A percentile compares a stretch with the other conserved stretches of the same genome.
These are phyloP conservation scores for Dolichotis patagonum DNA, from an alignment of 2,113 vertebrate genomes.

Conservation along the genomic window DNA sequence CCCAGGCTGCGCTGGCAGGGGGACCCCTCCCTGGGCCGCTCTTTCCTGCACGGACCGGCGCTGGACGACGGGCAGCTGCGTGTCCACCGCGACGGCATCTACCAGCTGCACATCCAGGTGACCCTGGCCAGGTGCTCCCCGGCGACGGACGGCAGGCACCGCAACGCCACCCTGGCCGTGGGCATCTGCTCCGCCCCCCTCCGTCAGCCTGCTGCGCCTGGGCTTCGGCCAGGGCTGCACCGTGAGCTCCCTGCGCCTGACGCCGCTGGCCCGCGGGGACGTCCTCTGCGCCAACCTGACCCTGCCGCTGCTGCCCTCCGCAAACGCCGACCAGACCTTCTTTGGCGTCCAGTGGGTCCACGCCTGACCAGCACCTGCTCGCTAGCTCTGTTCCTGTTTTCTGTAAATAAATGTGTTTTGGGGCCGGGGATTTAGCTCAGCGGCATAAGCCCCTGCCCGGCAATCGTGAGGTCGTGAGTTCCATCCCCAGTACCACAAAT, in stretches of 20 bases:
- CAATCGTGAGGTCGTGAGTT: too few relatives aligned
- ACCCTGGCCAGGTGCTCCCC: slow-evolving; percentile 70
- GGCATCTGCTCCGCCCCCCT: neutral
- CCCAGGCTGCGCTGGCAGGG: too few relatives aligned
- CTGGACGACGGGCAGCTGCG: too few relatives aligned
- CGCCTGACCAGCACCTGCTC: neutral
- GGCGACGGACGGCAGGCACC: rapidly evolving
- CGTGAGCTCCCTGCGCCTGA: slow-evolving; percentile 43
- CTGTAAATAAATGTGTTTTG: neutral
- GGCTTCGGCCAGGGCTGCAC: slow-evolving; percentile 16
- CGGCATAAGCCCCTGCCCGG: too few relatives aligned
- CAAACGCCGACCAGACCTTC: slow-evolving; percentile 60
- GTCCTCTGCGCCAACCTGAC: slow-evolving; percentile 66
- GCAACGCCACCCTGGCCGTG: neutral
- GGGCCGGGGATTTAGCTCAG: too few relatives aligned
- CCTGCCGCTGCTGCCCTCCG: neutral
- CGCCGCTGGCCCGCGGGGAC: neutral
- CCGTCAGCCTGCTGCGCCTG: slow-evolving; percentile 45
- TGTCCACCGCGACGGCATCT: too few relatives aligned
- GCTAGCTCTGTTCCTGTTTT: slow-evolving; percentile 5
- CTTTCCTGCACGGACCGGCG: too few relatives aligned
- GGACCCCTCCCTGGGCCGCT: too few relatives aligned
- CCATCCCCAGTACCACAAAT: too few relatives aligned
- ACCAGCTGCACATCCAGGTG: slow-evolving; percentile 71
- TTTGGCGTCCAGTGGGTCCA: slow-evolving; percentile 63